Evolutionary conservation across 2,113 vertebrate genomes (phyloP), one percentile per base, ranked within the genome.

Genomic region (Grus americana): DNA sequence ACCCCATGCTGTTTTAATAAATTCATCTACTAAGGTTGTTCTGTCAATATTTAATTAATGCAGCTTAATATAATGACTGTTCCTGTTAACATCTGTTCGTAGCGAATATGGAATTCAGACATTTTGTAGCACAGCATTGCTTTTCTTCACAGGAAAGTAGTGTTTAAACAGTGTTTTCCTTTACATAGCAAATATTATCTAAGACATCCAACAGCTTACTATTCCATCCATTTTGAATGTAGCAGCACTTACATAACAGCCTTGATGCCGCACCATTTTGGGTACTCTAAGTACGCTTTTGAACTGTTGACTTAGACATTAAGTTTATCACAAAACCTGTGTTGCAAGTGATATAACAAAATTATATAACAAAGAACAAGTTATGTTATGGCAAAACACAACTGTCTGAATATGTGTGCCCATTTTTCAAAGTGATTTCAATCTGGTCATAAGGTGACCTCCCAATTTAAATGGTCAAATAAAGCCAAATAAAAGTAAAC

Each of bases 11-110:
- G 93, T 66, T 97, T 89, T 96, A 94, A 97, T 91, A 93, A 91
- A 96, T 94, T 95, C 73, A 79, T 85, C 82, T 93, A 92, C 87
- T 79, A 87, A 85, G 59, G 76, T 86, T 95, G 79, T 91, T 97
- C 96, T 95, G 91, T 96, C 95, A 97, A 97, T 97, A 97, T 95
- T 96, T 96, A 97, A 97, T 97, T 97, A 96, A 96, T 94, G 67
- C 74, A 74, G 81, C 65, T 93, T 97, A 93, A 92, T 95, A 82
- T 92, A 95, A 96, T 95, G 91, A 95, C 59, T 92, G 38, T 89
- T 96, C 93, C 44, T 78, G 79, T 87, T 96, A 95, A 95, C 89
- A 97, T 89, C 93, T 97, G 87, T 78, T 97, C 68, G 0, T 67
- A 92, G 23, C 38, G 93, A 93, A 92, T 78, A 58, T 10, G 36